Evolutionary conservation across 2,888 invertebrate genomes (phyloP).

Genomic region (Operophtera brumata): DNA sequence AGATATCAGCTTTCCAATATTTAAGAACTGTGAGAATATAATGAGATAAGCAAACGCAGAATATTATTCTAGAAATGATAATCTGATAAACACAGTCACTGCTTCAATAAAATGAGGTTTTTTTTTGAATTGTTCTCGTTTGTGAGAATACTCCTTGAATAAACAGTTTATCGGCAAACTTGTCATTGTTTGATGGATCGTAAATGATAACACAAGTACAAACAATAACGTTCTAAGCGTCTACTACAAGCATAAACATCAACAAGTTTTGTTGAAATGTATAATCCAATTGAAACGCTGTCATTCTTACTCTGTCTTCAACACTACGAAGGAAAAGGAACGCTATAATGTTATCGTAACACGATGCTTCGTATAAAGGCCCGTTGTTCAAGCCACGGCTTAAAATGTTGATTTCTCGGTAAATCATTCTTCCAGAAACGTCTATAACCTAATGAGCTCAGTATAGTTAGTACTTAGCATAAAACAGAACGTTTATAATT

Average conservation of each 20-base stretch:
- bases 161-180: conserved; percentile 22
- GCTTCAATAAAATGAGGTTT: too few species aligned
- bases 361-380: conserved; percentile 19
- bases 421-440: conserved; percentile 21
- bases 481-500: too few species aligned
- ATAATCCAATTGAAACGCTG: conserved; percentile 15
- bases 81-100: too few species aligned
- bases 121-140: too few species aligned
- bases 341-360: conserved; percentile 9
- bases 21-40: too few species aligned
- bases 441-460: conserved; percentile 7
- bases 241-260: conserved; percentile 33
- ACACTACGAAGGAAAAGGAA: conserved; percentile 18
- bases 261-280: conserved; percentile 34
- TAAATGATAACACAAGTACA: conserved; percentile 34
- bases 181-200: conserved; percentile 41
- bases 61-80: too few species aligned
- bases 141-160: too few species aligned
- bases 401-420: conserved; percentile 18
- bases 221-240: conserved; percentile 13
- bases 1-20: too few species aligned
- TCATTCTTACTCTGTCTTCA: conserved; percentile 16
- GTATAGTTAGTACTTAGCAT: background rate
- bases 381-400: conserved; percentile 19
- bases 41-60: too few species aligned